Conservation (phyloP, 1,140 invertebrate species). For the Drosophila baimaii region DNA sequence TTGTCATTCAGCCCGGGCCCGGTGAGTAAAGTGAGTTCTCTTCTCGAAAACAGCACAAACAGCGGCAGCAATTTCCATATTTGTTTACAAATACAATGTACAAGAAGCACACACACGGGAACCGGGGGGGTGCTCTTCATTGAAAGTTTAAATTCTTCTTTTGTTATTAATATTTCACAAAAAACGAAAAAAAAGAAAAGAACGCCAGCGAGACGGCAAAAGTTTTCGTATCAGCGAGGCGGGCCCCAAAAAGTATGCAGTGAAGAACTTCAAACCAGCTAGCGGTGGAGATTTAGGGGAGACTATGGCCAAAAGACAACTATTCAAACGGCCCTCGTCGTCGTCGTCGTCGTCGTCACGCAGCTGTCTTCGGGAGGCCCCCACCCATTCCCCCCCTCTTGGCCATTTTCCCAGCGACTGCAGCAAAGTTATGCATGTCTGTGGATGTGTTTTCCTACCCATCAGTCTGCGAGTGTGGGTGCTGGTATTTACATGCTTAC, state of each 20-base stretch:
- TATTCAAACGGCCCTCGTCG: conserved; percentile 36
- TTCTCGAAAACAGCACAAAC: conserved; percentile 40
- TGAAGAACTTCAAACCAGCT: conserved; percentile 16
- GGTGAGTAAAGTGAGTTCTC: conserved; percentile 20
- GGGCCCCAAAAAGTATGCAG: conserved; percentile 31
- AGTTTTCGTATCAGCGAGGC: conserved; percentile 20
- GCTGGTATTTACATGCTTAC: conserved; percentile 73
- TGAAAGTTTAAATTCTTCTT: conserved; percentile 80
- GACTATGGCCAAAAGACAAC: not conserved
- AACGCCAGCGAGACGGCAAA: conserved; percentile 5
- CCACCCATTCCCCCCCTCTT: not conserved
- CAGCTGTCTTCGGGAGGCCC: conserved; percentile 25
- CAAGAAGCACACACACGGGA: conserved; percentile 33
- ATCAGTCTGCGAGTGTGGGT: conserved; percentile 19
- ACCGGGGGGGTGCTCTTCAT: conserved; percentile 48
- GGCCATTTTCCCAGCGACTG: conserved; percentile 44
- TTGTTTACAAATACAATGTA: conserved; percentile 62
- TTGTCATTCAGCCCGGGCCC: conserved; percentile 40
- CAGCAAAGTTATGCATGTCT: conserved; percentile 55
- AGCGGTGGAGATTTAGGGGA: conserved; percentile 14
- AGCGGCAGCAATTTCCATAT: conserved; percentile 61
- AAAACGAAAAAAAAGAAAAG: conserved; percentile 4
- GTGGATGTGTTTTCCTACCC: conserved; percentile 25
- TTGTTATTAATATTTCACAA: conserved; percentile 78
- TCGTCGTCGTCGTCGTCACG: conserved; percentile 35